phyloP scores from a whole-genome alignment of 2,888 invertebrate genomes.

The Cantharis nigra region DNA sequence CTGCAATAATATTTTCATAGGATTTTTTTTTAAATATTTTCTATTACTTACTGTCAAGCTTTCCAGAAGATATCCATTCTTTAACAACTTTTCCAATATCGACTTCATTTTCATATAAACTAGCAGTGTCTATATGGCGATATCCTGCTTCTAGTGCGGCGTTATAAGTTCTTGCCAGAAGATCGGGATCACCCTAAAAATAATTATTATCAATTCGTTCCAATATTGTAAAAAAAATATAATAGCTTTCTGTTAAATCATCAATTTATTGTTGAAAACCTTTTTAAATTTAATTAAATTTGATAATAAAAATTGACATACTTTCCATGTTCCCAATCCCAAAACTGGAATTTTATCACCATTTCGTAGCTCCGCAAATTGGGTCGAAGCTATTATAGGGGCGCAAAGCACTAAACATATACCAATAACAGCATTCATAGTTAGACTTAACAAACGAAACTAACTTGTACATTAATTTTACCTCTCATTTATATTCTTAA shows the following conservation, averaged over 20 bases:
- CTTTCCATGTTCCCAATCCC: not conserved
- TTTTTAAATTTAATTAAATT: not conserved
- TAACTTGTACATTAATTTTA: not conserved
- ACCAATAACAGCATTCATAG: not conserved
- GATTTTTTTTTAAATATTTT: not conserved
- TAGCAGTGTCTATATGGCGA: constrained; percentile 82
- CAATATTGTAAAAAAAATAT: too few species aligned
- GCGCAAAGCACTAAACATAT: not conserved
- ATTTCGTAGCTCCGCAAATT: constrained; percentile 40
- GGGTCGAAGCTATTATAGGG: not conserved
- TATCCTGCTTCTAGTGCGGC: constrained; percentile 77
- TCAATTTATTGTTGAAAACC: not conserved
- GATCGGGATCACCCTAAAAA: constrained; percentile 40
- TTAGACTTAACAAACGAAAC: not conserved
- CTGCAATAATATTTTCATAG: constrained; percentile 41
- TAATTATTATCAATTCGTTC: not conserved
- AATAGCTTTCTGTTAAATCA: too few species aligned
- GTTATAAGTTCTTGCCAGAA: constrained; percentile 69
- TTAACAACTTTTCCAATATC: constrained; percentile 74
- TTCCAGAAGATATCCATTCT: constrained; percentile 70
- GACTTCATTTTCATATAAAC: constrained; percentile 77
- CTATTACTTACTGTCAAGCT: constrained; percentile 48
- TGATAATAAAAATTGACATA: not conserved
- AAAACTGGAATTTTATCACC: not conserved
- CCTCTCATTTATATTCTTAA: not conserved